These are phyloP conservation scores for Rhodeus uyekii DNA, from an alignment of 2,797 vertebrate genomes.

Conservation along the genomic window DNA sequence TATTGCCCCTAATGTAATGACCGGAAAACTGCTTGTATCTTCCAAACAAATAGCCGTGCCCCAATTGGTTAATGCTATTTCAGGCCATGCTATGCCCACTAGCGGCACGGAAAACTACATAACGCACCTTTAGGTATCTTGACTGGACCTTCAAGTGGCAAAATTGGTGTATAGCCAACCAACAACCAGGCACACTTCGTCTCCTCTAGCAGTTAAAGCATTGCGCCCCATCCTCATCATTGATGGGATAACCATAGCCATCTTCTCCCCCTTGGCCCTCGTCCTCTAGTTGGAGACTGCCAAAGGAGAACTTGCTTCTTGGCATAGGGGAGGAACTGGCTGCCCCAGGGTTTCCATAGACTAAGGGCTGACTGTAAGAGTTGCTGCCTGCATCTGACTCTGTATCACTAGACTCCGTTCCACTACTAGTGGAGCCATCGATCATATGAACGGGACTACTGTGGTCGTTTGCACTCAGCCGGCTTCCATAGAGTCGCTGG, in stretches of 20 bases:
- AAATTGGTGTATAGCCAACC: slow-evolving; percentile 74
- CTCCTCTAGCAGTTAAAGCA: slow-evolving; percentile 79
- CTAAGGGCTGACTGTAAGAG: slow-evolving; percentile 71
- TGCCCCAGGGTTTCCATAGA: slow-evolving; percentile 71
- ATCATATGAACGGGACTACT: slow-evolving; percentile 79
- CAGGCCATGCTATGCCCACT: background rate
- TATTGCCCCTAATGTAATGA: background rate
- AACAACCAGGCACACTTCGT: slow-evolving; percentile 67
- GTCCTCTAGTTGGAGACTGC: slow-evolving; percentile 83
- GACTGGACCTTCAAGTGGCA: background rate
- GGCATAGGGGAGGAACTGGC: slow-evolving; percentile 69
- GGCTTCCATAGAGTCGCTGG: slow-evolving; percentile 65
- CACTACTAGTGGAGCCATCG: slow-evolving; percentile 85
- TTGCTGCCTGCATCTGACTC: slow-evolving; percentile 79
- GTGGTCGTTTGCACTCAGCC: slow-evolving; percentile 65
- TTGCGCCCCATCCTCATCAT: slow-evolving; percentile 79
- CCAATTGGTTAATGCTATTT: background rate
- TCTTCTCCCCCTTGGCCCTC: slow-evolving; percentile 77
- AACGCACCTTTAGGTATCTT: background rate
- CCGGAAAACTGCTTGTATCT: background rate
- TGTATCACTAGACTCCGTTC: slow-evolving; percentile 90
- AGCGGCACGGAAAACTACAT: background rate
- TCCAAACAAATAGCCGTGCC: background rate
- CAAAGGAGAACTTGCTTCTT: slow-evolving; percentile 82
- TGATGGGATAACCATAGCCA: slow-evolving; percentile 75